Evolutionary conservation across 2,113 vertebrate genomes (phyloP).

Genomic region (Phoxinus phoxinus): DNA sequence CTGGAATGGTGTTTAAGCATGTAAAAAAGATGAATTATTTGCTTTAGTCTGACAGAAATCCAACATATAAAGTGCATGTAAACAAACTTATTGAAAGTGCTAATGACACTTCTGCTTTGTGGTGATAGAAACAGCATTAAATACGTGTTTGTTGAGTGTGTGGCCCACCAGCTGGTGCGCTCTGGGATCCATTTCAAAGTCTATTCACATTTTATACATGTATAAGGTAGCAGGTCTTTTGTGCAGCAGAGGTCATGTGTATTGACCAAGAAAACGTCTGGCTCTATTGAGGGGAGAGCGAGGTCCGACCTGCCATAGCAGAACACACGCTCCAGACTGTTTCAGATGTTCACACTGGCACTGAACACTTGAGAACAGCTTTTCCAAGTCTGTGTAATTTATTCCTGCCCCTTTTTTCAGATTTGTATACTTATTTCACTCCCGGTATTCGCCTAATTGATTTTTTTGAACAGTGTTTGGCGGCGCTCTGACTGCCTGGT

Average conservation of each 20-base stretch:
- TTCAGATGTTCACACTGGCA: conserved; percentile 20
- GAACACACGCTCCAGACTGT: neutral
- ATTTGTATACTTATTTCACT: neutral
- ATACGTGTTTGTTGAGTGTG: neutral
- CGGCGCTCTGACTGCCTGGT: neutral
- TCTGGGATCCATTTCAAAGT: neutral
- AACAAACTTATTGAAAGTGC: conserved; percentile 1
- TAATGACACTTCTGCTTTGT: neutral
- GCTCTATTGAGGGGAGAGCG: neutral
- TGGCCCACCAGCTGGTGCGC: neutral
- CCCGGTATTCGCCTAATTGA: neutral
- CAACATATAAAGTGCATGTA: neutral
- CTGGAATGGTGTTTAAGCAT: no score
- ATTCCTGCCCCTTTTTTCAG: neutral
- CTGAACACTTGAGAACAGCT: neutral
- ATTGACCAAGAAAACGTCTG: neutral
- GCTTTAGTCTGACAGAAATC: neutral
- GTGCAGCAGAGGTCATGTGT: neutral
- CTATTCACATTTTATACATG: neutral
- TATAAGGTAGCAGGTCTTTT: conserved; percentile 2
- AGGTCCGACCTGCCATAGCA: neutral
- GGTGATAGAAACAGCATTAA: neutral
- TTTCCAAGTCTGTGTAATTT: neutral
- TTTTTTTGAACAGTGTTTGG: neutral
- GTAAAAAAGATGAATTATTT: no score